Base-by-base conservation (phyloP, 2,113 vertebrate genomes). In the Tachycineta bicolor region DNA sequence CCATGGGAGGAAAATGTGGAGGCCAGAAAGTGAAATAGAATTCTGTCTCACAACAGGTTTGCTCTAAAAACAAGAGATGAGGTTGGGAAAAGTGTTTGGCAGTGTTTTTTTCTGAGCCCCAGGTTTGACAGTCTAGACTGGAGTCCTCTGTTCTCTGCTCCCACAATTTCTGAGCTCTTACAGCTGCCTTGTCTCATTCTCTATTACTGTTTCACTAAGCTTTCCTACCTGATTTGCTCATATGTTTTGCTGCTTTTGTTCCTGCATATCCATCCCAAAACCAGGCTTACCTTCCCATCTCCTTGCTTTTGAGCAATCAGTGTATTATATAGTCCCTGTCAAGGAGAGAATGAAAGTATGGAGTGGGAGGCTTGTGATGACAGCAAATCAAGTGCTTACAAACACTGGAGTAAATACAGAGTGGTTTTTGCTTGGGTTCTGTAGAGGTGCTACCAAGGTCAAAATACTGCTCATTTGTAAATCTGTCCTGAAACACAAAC, bases 331-430 rank as follows among this genome's bases (percentile, higher is more conserved):
- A 39, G 53, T 82, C 79, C 76, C 50, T 63, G 44, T 26, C 0
- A 0, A 73, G 70, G 29, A 81, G 52, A 78, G 53, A 39, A 71
- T 44, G 69, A 50, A 77, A 81, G 46, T 31, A 58, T 60, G 69
- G 53, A 64, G 77, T 94, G 89, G 93, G 85, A 92, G 91, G 89
- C n/a, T 91, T 88, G 90, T 52, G 76, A 53, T 90, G 83, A 83
- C 86, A 92, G 76, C 41, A 78, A 59, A 90, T 76, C 75, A 65
- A 53, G n/a, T 83, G 64, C 52, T 96, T 73, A 95, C 76, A 33
- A 89, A 23, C 26, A 2, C 59, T 64, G 62, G 26, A 64, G 58
- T 83, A 86, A 89, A 91, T 12, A 49, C 0, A 2, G 73, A 83
- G 41, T 55, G 47, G 41, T 59, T 87, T 84, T 81, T 63, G 23